Conservation (phyloP, 2,113 vertebrate genomes). For the Malurus cyaneus region DNA sequence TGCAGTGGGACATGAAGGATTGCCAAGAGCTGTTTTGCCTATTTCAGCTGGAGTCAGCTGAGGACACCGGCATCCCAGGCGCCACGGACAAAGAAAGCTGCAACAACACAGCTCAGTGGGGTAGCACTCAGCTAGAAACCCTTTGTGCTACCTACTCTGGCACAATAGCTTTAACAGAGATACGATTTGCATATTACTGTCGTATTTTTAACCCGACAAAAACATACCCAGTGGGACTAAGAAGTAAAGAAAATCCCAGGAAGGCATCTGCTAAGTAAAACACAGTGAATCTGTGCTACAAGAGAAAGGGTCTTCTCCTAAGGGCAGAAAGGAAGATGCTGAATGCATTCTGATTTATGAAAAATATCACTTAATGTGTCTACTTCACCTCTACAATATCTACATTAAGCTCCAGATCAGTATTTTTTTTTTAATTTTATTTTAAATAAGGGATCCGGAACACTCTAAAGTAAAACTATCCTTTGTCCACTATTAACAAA, state of each 20-base stretch:
- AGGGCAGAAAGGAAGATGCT: not conserved
- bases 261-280: not conserved
- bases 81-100: not conserved
- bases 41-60: constrained; percentile 28
- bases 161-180: not conserved
- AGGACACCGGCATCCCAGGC: not conserved
- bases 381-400: not conserved
- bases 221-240: not conserved
- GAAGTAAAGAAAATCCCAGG: not conserved
- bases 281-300: not conserved
- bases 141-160: constrained; percentile 38
- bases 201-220: not conserved
- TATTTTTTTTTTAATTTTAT: not conserved
- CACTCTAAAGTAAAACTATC: not conserved
- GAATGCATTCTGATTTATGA: not conserved
- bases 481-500: not conserved
- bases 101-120: not conserved
- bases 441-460: not conserved
- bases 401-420: not conserved
- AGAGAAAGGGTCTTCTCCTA: not conserved
- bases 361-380: not conserved
- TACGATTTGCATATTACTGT: not conserved
- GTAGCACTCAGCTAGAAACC: not conserved
- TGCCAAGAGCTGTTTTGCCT: constrained; percentile 18
- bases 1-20: not conserved